Base-by-base conservation (phyloP, 1,140 invertebrate genomes). In the Lerema accius region DNA sequence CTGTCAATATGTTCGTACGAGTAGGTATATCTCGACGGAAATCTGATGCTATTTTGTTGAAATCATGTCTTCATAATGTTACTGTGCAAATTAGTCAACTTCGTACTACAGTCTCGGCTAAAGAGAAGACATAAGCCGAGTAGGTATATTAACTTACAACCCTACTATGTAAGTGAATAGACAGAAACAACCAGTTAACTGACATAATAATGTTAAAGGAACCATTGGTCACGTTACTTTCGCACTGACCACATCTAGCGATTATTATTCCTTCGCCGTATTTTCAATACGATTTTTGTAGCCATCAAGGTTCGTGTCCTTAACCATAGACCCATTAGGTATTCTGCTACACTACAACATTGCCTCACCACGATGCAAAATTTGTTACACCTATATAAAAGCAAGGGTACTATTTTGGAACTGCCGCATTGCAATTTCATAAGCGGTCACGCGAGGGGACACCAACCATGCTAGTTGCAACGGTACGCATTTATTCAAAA, bases 381-480 rank as follows among this genome's bases (percentile, higher is more conserved):
- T 90, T 88, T 90, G 84, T 89, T 88, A 88, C 86, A 89, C 82
- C 86, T 87, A 88, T 90, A 90, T 90, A 90, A 83, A 90, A 89
- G 84, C 75, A 69, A 72, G 69, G 82, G 72, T 73, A 69, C 75
- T 73, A 80, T 82, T 76, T 86, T 73, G 77, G 83, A 84, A 69
- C 63, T 81, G 69, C 68, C 78, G 82, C 87, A 90, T 89, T 86
- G 81, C 82, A 77, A 78, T 78, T 77, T 83, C 58, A 73, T 79
- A 74, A 75, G 69, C 67, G 73, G 74, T 73, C 71, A 69, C 59
- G 73, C 67, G 53, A 78, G 65, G 74, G 71, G 71, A 68, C 73
- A 66, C 56, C 64, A 63, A 71, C 37, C 49, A 90, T 90, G 87
- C 42, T 45, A 43, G 40, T 85, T 62, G 66, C 64, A 51, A 80